phyloP scores from a whole-genome alignment of 1,140 invertebrate species.

The Maniola jurtina region DNA sequence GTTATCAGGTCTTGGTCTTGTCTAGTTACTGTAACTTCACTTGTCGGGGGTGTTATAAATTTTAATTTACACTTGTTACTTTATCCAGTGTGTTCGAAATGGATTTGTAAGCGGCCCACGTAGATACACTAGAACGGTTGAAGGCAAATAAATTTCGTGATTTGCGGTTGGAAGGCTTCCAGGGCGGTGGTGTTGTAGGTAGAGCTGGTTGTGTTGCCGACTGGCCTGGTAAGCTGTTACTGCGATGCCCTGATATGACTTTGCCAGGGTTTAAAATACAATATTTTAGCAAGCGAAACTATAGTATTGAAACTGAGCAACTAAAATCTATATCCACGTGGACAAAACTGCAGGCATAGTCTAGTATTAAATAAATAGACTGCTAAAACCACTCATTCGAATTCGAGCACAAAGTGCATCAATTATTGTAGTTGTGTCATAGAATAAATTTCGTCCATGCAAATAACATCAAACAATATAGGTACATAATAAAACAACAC shows the following conservation, averaged over 20 bases:
- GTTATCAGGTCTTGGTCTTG: too few relatives aligned
- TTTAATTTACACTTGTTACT: not conserved
- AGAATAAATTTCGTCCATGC: too few relatives aligned
- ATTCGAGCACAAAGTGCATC: too few relatives aligned
- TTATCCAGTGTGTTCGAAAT: constrained; percentile 3
- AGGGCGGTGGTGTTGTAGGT: constrained; percentile 52
- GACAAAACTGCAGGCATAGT: too few relatives aligned
- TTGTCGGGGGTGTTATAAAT: not conserved
- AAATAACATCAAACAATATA: not conserved
- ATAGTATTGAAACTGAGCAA: too few relatives aligned
- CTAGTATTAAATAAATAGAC: too few relatives aligned
- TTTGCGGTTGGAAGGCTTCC: constrained; percentile 70
- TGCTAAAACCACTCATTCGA: not conserved
- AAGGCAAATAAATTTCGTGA: constrained; percentile 70
- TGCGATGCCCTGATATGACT: constrained; percentile 27
- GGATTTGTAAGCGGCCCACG: constrained; percentile 58
- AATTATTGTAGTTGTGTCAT: too few relatives aligned
- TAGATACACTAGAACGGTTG: constrained; percentile 62
- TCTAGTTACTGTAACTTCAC: too few relatives aligned
- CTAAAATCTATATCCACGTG: too few relatives aligned
- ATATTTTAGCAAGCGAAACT: too few relatives aligned
- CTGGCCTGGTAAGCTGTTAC: constrained; percentile 33
- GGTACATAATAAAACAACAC: not conserved
- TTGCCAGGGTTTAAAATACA: constrained; percentile 1
- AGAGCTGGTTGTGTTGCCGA: constrained; percentile 44